Evolutionary conservation across 2,797 vertebrate species (phyloP).

Genomic region (Carcharodon carcharias): DNA sequence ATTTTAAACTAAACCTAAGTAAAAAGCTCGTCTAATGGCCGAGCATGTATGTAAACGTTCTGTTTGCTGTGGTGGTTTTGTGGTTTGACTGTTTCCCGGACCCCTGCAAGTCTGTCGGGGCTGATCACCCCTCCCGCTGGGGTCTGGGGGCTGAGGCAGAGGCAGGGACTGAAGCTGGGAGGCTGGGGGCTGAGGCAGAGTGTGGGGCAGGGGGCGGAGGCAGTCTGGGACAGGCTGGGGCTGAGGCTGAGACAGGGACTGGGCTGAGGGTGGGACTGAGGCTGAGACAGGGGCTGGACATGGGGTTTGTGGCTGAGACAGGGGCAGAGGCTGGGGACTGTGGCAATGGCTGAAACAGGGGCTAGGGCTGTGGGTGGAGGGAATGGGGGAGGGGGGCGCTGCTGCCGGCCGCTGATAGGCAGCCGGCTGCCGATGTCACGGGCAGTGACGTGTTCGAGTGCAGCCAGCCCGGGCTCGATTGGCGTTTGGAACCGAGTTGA

Average conservation of each 20-base stretch:
- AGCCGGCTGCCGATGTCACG: constrained; percentile 47
- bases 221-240: too few species aligned
- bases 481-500: constrained; percentile 37
- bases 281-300: not conserved
- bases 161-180: too few species aligned
- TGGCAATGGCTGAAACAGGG: not conserved
- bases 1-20: not conserved
- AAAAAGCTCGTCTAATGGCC: not conserved
- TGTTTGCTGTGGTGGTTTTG: not conserved
- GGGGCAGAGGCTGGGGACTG: not conserved
- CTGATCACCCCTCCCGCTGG: not conserved
- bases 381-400: not conserved
- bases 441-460: constrained; percentile 48
- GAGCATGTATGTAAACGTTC: not conserved
- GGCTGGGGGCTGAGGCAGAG: too few species aligned
- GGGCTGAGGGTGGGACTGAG: too few species aligned
- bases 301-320: too few species aligned
- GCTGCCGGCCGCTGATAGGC: constrained; percentile 43
- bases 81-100: too few species aligned
- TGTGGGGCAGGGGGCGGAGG: too few species aligned
- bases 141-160: too few species aligned
- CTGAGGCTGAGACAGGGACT: too few species aligned
- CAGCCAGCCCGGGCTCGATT: constrained; percentile 49
- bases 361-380: not conserved
- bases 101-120: not conserved